Evolutionary conservation across 1,140 invertebrate species (phyloP).

Genomic region (Bradynema listronoti): DNA sequence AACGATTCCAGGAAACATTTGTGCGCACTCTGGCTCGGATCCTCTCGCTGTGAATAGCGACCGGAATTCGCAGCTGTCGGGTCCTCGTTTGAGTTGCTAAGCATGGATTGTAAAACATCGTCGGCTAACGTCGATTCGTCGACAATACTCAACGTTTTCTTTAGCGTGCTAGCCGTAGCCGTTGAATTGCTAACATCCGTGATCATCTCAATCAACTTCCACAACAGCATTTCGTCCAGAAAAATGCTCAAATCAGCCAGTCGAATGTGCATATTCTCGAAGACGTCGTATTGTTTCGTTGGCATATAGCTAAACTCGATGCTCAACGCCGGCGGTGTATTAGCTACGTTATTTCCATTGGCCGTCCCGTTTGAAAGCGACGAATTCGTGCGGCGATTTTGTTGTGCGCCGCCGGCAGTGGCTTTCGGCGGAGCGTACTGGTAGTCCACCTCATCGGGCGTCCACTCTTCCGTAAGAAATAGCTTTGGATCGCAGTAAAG

Average conservation of each 20-base stretch:
- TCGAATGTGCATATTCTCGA: slow-evolving; percentile 71
- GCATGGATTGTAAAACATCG: too few relatives aligned
- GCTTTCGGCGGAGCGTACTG: too few relatives aligned
- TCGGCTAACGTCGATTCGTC: not conserved
- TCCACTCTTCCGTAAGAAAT: not conserved
- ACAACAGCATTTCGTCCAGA: slow-evolving; percentile 77
- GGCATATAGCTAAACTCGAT: slow-evolving; percentile 52
- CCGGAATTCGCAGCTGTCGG: too few relatives aligned
- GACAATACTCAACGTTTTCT: not conserved
- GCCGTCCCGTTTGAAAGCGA: slow-evolving; percentile 7
- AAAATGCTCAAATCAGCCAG: slow-evolving; percentile 76
- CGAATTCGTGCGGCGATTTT: not conserved
- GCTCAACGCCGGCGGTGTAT: slow-evolving; percentile 48
- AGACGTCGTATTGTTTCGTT: slow-evolving; percentile 49
- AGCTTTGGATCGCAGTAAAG: slow-evolving; percentile 65
- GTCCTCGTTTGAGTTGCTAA: too few relatives aligned
- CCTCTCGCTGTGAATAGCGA: too few relatives aligned
- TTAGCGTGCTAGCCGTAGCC: slow-evolving; percentile 15
- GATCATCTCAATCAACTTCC: slow-evolving; percentile 74
- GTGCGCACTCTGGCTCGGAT: too few relatives aligned
- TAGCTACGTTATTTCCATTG: too few relatives aligned
- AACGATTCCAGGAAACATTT: slow-evolving; percentile 81
- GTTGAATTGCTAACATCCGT: slow-evolving; percentile 16
- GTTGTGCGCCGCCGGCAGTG: too few relatives aligned
- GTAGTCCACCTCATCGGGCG: not conserved